Percentiles rank a stretch among this genome's conserved stretches.
Conservation (phyloP, 30 jellyfish, hydroid and myxozoan genomes). For the Chironex yamaguchii region DNA sequence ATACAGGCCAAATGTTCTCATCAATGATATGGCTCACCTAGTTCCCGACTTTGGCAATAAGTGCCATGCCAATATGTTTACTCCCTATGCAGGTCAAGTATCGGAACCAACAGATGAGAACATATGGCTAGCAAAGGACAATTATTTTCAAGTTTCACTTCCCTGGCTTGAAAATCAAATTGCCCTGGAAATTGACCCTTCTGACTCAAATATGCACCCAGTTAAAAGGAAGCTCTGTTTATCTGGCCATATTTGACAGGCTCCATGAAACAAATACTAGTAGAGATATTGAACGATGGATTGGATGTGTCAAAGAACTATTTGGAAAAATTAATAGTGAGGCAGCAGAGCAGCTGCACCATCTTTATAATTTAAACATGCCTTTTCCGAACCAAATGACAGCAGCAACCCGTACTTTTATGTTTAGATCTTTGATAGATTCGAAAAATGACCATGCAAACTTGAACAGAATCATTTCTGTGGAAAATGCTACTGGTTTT, state of each 20-base stretch:
- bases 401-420: constrained; percentile 26
- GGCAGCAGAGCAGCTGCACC: constrained; percentile 67
- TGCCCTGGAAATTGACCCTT: not conserved
- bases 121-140: constrained; percentile 35
- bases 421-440: constrained; percentile 47
- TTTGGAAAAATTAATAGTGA: constrained; percentile 52
- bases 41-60: not conserved
- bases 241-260: constrained; percentile 59
- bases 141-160: constrained; percentile 20
- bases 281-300: constrained; percentile 44
- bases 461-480: not conserved
- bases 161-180: constrained; percentile 37
- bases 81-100: constrained; percentile 49
- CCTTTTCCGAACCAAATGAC: constrained; percentile 29
- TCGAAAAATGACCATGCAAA: constrained; percentile 23
- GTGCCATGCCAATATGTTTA: constrained; percentile 15
- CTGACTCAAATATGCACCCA: too few relatives aligned
- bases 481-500: not conserved
- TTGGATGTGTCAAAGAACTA: constrained; percentile 48
- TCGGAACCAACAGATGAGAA: constrained; percentile 27
- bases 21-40: constrained; percentile 15
- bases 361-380: constrained; percentile 14
- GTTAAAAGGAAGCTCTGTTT: constrained; percentile 27
- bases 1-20: constrained; percentile 3
- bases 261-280: constrained; percentile 33